A percentile compares a stretch with the other conserved stretches of the same genome.
phyloP scores from a whole-genome alignment of 2,113 vertebrate species.

The Myxocyprinus asiaticus region DNA sequence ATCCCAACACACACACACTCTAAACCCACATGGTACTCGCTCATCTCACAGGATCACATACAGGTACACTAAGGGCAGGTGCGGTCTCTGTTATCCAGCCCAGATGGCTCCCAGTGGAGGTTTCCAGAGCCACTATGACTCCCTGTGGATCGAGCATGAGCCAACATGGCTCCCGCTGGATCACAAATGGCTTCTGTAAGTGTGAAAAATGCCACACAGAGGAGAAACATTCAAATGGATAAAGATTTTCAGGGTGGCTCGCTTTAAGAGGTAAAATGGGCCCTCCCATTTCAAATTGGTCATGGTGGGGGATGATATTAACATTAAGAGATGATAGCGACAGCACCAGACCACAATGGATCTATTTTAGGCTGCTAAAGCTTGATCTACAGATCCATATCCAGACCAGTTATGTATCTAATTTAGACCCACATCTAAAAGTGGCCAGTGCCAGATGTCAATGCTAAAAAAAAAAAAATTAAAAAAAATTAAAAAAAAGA shows the following conservation, averaged over 20 bases:
- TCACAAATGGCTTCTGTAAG: conserved; percentile 74
- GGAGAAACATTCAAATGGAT: conserved; percentile 45
- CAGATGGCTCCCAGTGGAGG: conserved; percentile 77
- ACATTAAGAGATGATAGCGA: conserved; percentile 2
- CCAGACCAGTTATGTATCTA: no score
- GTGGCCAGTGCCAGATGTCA: no score
- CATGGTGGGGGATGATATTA: background rate
- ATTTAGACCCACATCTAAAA: no score
- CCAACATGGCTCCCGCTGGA: conserved; percentile 75
- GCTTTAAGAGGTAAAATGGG: background rate
- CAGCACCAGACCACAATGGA: background rate
- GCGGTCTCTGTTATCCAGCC: conserved; percentile 62
- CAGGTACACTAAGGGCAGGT: conserved; percentile 10
- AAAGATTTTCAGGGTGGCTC: conserved; percentile 5
- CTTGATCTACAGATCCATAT: no score
- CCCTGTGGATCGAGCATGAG: conserved; percentile 71
- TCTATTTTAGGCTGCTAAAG: background rate
- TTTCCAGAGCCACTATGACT: conserved; percentile 73
- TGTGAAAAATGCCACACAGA: conserved; percentile 70
- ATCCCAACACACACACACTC: conserved; percentile 12
- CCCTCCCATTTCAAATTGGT: conserved; percentile 1
- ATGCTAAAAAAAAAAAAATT: no score
- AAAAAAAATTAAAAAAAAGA: no score
- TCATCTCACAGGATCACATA: conserved; percentile 29
- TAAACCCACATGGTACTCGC: conserved; percentile 15